A percentile compares a stretch with the other conserved stretches of the same genome.
Conservation (phyloP, 2,797 vertebrate species). For the Macroramphosus scolopax region DNA sequence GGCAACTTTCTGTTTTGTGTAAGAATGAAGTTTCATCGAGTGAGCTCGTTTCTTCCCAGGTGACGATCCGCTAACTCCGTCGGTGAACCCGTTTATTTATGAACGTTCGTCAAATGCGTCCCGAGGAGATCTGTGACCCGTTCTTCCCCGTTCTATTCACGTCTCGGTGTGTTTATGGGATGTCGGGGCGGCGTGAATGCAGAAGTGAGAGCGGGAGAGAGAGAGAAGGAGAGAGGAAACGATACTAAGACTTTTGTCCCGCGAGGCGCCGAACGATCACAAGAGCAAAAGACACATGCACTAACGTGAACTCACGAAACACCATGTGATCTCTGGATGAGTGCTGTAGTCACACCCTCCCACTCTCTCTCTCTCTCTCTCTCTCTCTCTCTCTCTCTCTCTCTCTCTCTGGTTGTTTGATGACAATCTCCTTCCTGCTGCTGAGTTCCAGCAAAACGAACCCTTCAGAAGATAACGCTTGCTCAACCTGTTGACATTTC, state of each 20-base stretch:
- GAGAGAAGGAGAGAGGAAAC: constrained; percentile 77
- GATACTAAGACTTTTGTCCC: constrained; percentile 66
- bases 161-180: constrained; percentile 49
- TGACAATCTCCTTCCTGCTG: constrained; percentile 52
- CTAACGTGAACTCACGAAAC: constrained; percentile 36
- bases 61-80: too few species aligned
- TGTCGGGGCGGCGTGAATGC: constrained; percentile 63
- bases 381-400: too few species aligned
- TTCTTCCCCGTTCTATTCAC: constrained; percentile 54
- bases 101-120: too few species aligned
- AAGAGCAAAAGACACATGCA: constrained; percentile 52
- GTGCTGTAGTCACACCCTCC: constrained; percentile 63
- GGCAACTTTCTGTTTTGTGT: too few species aligned
- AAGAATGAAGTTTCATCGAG: too few species aligned
- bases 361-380: constrained; percentile 32
- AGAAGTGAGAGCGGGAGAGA: constrained; percentile 77
- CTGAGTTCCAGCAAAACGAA: constrained; percentile 59
- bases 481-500: constrained; percentile 45
- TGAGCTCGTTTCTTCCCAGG: too few species aligned
- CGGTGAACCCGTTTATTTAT: too few species aligned
- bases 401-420: constrained; percentile 58
- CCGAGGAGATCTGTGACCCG: too few species aligned
- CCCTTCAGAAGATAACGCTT: constrained; percentile 50
- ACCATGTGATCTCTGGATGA: constrained; percentile 71
- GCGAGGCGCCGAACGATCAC: constrained; percentile 58